These are phyloP conservation scores for Leptinotarsa texana DNA, from an alignment of 1,140 invertebrate genomes.

Conservation along the genomic window DNA sequence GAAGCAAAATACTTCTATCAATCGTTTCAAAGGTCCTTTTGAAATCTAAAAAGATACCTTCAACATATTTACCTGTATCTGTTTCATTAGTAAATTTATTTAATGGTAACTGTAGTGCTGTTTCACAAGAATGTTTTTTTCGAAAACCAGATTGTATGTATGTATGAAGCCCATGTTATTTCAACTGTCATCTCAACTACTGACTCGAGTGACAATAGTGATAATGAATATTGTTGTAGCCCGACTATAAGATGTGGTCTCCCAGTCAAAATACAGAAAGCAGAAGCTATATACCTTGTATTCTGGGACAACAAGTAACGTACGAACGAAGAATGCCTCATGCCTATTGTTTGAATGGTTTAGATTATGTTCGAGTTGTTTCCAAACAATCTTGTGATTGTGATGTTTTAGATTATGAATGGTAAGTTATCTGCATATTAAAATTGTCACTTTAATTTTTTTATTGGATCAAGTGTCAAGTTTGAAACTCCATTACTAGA, in stretches of 20 bases:
- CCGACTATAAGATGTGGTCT: constrained; percentile 89
- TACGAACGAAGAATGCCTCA: constrained; percentile 74
- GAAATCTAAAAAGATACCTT: too few relatives aligned
- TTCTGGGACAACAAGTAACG: constrained; percentile 75
- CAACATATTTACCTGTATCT: too few relatives aligned
- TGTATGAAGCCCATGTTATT: not conserved
- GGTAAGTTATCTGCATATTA: constrained; percentile 57
- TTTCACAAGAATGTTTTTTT: too few relatives aligned
- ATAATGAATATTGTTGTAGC: constrained; percentile 48
- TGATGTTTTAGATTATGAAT: constrained; percentile 81
- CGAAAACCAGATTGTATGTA: too few relatives aligned
- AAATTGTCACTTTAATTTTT: not conserved
- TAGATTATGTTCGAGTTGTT: constrained; percentile 71
- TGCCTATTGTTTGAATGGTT: constrained; percentile 79
- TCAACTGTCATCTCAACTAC: not conserved
- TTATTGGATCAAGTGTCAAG: not conserved
- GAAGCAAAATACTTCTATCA: too few relatives aligned
- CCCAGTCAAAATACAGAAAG: constrained; percentile 63
- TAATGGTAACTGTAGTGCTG: too few relatives aligned
- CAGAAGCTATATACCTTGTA: constrained; percentile 66
- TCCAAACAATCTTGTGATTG: constrained; percentile 76
- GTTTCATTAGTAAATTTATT: too few relatives aligned
- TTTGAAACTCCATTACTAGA: not conserved
- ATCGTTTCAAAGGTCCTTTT: too few relatives aligned
- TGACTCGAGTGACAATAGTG: not conserved